These are phyloP conservation scores for Clamator glandarius DNA, from an alignment of 2,797 vertebrate species.

Conservation along the genomic window DNA sequence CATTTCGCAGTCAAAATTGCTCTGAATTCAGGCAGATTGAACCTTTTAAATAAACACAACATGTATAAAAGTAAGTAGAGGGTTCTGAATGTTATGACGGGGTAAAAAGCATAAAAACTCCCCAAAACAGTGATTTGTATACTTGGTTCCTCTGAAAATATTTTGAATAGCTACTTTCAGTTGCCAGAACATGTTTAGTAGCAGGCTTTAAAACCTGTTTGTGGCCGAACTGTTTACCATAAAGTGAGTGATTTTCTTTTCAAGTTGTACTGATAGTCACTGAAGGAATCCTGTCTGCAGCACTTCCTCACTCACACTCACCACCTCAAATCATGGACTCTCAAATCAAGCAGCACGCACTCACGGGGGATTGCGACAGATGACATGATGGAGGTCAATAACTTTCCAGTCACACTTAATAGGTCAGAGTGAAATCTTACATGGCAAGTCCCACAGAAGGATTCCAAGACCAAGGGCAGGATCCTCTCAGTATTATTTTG, in stretches of 20 bases:
- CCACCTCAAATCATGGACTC: rapidly evolving
- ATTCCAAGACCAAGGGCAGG: background rate
- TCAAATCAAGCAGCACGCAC: background rate
- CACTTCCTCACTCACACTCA: background rate
- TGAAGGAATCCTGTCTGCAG: background rate
- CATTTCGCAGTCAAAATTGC: conserved; percentile 50
- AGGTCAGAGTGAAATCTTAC: background rate
- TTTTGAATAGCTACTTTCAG: conserved; percentile 19
- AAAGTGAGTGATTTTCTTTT: background rate
- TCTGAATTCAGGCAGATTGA: conserved; percentile 56
- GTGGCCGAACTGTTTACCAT: background rate
- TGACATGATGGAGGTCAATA: background rate
- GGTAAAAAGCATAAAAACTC: background rate
- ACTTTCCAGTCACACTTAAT: background rate
- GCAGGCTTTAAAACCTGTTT: background rate
- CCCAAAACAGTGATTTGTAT: background rate
- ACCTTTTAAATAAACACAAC: conserved; percentile 56
- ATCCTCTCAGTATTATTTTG: background rate
- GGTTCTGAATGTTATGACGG: background rate
- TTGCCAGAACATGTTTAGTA: background rate
- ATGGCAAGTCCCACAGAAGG: background rate
- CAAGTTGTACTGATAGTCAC: background rate
- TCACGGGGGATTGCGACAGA: background rate
- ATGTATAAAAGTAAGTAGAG: conserved; percentile 37
- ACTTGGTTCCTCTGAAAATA: conserved; percentile 16